These are phyloP conservation scores for Nymphalis c-album DNA, from an alignment of 2,888 invertebrate species.

Conservation along the genomic window DNA sequence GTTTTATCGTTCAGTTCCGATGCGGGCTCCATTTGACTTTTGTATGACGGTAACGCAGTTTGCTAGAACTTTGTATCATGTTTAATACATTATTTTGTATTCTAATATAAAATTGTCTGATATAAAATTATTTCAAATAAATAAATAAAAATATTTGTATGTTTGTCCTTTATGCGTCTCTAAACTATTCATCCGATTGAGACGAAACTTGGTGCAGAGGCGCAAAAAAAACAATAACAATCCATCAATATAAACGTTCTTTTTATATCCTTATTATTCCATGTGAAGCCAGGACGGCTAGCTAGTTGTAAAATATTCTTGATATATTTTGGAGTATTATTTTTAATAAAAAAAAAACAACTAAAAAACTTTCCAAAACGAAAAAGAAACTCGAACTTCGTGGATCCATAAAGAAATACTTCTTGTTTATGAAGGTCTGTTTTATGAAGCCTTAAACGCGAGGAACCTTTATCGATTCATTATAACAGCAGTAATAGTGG, in stretches of 20 bases:
- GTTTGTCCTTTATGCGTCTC: too few relatives aligned
- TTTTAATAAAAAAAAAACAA: conserved; percentile 5
- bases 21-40: conserved; percentile 68
- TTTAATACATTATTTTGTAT: conserved; percentile 9
- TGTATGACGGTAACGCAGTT: conserved; percentile 46
- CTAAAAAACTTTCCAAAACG: conserved; percentile 43
- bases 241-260: too few relatives aligned
- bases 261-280: too few relatives aligned
- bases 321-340: neutral
- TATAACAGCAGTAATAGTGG: conserved; percentile 64
- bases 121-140: too few relatives aligned
- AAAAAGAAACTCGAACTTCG: conserved; percentile 63
- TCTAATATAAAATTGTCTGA: neutral
- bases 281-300: too few relatives aligned
- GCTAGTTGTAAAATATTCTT: neutral
- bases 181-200: too few relatives aligned
- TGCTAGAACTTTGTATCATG: conserved; percentile 21
- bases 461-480: conserved; percentile 66
- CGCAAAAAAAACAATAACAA: too few relatives aligned
- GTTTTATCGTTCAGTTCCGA: conserved; percentile 67
- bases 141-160: too few relatives aligned
- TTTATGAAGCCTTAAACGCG: conserved; percentile 65
- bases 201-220: too few relatives aligned
- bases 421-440: conserved; percentile 75
- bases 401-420: conserved; percentile 69